These are phyloP conservation scores for Aphaenogaster rudis DNA, from an alignment of 1,140 invertebrate species.

Conservation along the genomic window DNA sequence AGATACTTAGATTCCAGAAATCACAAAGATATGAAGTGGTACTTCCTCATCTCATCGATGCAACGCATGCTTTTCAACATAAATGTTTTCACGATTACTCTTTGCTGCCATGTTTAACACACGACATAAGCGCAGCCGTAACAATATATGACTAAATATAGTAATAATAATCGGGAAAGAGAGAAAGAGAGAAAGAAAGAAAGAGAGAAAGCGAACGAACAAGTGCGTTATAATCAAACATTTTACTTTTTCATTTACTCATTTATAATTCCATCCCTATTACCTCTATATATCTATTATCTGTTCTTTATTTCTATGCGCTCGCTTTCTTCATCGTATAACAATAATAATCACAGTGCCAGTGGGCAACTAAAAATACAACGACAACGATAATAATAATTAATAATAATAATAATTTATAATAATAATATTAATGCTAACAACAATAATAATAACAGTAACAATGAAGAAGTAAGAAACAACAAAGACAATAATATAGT, in stretches of 20 bases:
- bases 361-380: slow-evolving; percentile 24
- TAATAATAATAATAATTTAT: slow-evolving; percentile 29
- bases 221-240: not conserved
- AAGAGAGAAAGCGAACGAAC: slow-evolving; percentile 30
- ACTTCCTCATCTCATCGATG: slow-evolving; percentile 54
- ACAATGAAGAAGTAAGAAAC: slow-evolving; percentile 5
- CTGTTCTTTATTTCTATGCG: not conserved
- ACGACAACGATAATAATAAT: slow-evolving; percentile 29
- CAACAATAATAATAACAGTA: slow-evolving; percentile 42
- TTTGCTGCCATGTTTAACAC: slow-evolving; percentile 51
- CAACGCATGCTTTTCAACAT: slow-evolving; percentile 64
- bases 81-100: slow-evolving; percentile 48
- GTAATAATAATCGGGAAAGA: slow-evolving; percentile 33
- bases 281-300: not conserved
- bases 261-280: not conserved
- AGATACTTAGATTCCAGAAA: not conserved
- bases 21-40: not conserved
- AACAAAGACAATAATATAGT: slow-evolving; percentile 50
- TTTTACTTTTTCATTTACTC: not conserved
- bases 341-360: slow-evolving; percentile 47
- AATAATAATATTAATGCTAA: slow-evolving; percentile 37
- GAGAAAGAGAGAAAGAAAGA: not conserved
- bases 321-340: slow-evolving; percentile 33
- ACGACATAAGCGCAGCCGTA: slow-evolving; percentile 64
- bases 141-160: slow-evolving; percentile 51